Percentiles rank a stretch among this genome's conserved stretches.
Conservation (phyloP, 2,113 vertebrate species). For the Galemys pyrenaicus region DNA sequence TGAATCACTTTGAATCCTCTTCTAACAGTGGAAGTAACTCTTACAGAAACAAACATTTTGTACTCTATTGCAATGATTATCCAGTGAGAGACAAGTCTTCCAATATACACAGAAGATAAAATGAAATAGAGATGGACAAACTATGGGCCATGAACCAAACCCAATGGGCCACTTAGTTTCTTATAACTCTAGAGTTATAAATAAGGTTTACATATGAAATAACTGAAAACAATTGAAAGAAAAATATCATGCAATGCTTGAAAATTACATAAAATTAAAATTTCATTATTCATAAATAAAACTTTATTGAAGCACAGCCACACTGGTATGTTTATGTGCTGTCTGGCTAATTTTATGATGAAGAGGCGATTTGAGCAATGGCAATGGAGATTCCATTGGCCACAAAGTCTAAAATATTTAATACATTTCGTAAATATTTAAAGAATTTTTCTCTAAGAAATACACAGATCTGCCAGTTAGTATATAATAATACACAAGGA, state of each 20-base stretch:
- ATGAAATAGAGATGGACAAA: background rate
- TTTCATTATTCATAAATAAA: background rate
- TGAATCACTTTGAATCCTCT: background rate
- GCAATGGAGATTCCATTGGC: background rate
- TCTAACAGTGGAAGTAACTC: background rate
- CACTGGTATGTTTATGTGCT: background rate
- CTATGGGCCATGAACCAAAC: background rate
- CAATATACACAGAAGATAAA: background rate
- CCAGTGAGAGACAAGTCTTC: background rate
- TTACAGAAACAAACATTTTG: background rate
- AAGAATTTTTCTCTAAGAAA: background rate
- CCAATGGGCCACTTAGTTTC: background rate
- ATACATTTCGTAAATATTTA: slow-evolving; percentile 36
- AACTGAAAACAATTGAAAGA: background rate
- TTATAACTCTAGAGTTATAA: background rate
- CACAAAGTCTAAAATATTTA: slow-evolving; percentile 12
- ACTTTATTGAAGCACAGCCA: background rate
- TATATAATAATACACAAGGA: background rate
- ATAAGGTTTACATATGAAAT: background rate
- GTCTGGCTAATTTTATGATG: background rate
- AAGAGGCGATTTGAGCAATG: background rate
- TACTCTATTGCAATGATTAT: background rate
- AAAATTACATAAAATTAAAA: slow-evolving; percentile 3
- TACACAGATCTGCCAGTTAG: background rate
- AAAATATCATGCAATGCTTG: background rate